Percentiles rank a stretch among this genome's conserved stretches.
Evolutionary conservation across 2,113 vertebrate species (phyloP).

Genomic region (Candoia aspera): DNA sequence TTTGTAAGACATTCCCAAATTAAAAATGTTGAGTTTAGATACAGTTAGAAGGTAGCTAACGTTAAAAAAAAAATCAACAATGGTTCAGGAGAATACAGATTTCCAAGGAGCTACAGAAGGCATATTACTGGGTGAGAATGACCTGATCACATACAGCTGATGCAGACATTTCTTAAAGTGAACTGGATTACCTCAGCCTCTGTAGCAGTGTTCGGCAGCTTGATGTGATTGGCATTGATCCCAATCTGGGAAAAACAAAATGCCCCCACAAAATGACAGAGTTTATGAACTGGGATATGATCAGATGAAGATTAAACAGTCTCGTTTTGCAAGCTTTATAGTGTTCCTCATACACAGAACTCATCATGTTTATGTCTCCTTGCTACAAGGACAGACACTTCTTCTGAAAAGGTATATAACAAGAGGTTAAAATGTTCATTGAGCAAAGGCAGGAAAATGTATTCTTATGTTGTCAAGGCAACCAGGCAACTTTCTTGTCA

Average conservation of each 20-base stretch:
- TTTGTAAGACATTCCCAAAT: neutral
- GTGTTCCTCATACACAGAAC: neutral
- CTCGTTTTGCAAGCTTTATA: neutral
- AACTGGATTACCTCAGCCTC: slow-evolving; percentile 85
- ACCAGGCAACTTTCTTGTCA: neutral
- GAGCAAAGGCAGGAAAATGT: neutral
- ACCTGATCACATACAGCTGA: neutral
- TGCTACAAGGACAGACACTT: neutral
- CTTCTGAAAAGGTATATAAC: neutral
- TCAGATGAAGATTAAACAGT: neutral
- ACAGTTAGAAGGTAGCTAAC: neutral
- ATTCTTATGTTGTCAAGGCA: neutral
- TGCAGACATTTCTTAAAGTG: slow-evolving; percentile 21
- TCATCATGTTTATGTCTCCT: neutral
- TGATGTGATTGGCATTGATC: slow-evolving; percentile 89
- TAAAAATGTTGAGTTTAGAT: neutral
- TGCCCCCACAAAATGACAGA: neutral
- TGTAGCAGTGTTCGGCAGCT: slow-evolving; percentile 87
- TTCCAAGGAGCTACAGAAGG: neutral
- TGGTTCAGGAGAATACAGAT: neutral
- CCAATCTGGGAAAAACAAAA: slow-evolving; percentile 83
- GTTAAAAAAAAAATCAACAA: neutral
- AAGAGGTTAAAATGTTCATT: neutral
- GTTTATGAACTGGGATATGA: slow-evolving; percentile 12
- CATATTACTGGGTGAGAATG: neutral